These are phyloP conservation scores for Helarctos malayanus DNA, from an alignment of 2,797 vertebrate genomes.

Conservation along the genomic window DNA sequence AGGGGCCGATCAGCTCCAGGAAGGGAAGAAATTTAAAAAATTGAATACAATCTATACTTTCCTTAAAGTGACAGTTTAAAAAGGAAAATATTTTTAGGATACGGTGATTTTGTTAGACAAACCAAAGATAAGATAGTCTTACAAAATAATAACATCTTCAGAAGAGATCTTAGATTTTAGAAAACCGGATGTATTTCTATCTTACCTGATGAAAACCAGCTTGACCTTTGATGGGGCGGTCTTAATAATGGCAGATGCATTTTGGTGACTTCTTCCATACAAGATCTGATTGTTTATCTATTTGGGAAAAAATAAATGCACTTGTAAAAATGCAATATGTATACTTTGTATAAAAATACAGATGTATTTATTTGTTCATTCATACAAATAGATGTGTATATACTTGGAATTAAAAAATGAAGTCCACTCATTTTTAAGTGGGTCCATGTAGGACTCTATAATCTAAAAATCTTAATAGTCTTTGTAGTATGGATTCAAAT, in stretches of 20 bases:
- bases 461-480: conserved; percentile 39
- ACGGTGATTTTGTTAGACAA: conserved; percentile 14
- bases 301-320: conserved; percentile 70
- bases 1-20: not conserved
- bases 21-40: not conserved
- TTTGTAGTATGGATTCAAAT: conserved; percentile 4
- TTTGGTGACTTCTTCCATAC: conserved; percentile 98
- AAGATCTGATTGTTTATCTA: conserved; percentile 97
- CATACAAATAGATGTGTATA: not conserved
- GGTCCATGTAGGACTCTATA: not conserved
- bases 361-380: not conserved
- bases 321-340: not conserved
- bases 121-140: conserved; percentile 22
- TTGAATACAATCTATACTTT: not conserved
- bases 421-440: not conserved
- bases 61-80: conserved; percentile 26
- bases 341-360: not conserved
- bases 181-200: not conserved
- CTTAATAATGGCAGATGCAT: conserved; percentile 98
- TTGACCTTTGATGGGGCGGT: conserved; percentile 94
- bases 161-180: not conserved
- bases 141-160: conserved; percentile 9
- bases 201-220: conserved; percentile 96
- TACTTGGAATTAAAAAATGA: not conserved
- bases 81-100: conserved; percentile 44